These are phyloP conservation scores for Eulithis testata DNA, from an alignment of 2,888 invertebrate genomes.

Conservation along the genomic window DNA sequence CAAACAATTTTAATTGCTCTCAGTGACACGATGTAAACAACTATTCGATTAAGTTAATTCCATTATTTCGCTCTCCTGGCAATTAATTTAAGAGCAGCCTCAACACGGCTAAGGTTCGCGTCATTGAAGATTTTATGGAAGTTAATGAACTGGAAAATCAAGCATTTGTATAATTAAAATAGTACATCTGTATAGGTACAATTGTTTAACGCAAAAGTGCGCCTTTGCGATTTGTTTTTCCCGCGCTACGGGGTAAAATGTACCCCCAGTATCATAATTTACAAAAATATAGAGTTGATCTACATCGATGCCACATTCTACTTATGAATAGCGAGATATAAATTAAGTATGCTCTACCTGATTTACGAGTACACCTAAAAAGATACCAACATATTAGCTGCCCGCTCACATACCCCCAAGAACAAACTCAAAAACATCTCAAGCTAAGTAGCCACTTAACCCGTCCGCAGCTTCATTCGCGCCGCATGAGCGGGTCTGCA, in stretches of 20 bases:
- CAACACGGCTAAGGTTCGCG: slow-evolving; percentile 50
- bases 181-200: not conserved
- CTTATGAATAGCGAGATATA: too few species aligned
- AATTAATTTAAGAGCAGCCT: slow-evolving; percentile 77
- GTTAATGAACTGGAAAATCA: slow-evolving; percentile 43
- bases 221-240: too few species aligned
- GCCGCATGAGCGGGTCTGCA: slow-evolving; percentile 73
- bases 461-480: slow-evolving; percentile 54
- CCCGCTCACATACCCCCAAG: slow-evolving; percentile 26
- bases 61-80: slow-evolving; percentile 69
- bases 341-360: not conserved
- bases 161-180: slow-evolving; percentile 27
- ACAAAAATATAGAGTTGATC: too few species aligned
- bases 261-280: too few species aligned
- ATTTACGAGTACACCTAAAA: not conserved
- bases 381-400: slow-evolving; percentile 1
- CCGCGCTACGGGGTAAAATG: too few species aligned
- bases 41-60: slow-evolving; percentile 84
- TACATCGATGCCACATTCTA: too few species aligned
- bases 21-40: slow-evolving; percentile 84
- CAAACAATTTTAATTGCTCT: slow-evolving; percentile 83
- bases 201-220: not conserved
- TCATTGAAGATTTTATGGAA: slow-evolving; percentile 45
- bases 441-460: slow-evolving; percentile 59
- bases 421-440: slow-evolving; percentile 36